Evolutionary conservation across 2,113 vertebrate species (phyloP), one percentile per base, ranked within the genome.

Genomic region (Rhinichthys klamathensis): DNA sequence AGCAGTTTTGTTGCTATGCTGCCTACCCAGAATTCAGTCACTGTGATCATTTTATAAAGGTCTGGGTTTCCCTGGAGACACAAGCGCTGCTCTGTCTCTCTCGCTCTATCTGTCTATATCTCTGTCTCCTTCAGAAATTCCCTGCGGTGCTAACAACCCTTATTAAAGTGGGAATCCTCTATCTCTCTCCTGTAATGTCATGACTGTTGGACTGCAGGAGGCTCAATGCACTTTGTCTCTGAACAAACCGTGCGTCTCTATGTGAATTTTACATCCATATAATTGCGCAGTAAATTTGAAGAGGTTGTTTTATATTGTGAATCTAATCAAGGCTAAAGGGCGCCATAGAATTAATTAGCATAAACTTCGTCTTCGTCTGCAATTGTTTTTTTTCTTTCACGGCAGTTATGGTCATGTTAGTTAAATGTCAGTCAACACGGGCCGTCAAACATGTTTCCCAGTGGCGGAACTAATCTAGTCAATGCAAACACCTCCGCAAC

Each of bases 31-130:
- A 63, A 80, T 92, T 92, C 90, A 85, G 89, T 93, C 92, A 92
- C 90, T 90, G 86, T 87, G 56, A 86, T 89, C 87, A 89, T 93
- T 94, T 94, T 92, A 93, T 93, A 94, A 93, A 94, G 92, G 91
- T 87, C 84, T 89, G 91, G 92, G 92, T 93, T 91, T 92, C 92
- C 92, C 93, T 92, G 92, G 93, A 94, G 91, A 92, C 78, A 75
- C 87, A 89, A 86, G 90, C 91, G 89, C 90, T 90, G 7, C 32
- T 82, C 91, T 85, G 49, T 38, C 58, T 35, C 35, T 38, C 35
- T 83, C 35, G 30, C 16, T 84, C 91, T 85, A 56, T 38, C 58
- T 27, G 44, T 38, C 35, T 83, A 16, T n/a, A 32, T 80, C 65
- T 80, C 35, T 41, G 25, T 82, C 81, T 76, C 69, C 41, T 69